These are phyloP conservation scores for Cyclopterus lumpus DNA, from an alignment of 2,797 vertebrate species.

Conservation along the genomic window DNA sequence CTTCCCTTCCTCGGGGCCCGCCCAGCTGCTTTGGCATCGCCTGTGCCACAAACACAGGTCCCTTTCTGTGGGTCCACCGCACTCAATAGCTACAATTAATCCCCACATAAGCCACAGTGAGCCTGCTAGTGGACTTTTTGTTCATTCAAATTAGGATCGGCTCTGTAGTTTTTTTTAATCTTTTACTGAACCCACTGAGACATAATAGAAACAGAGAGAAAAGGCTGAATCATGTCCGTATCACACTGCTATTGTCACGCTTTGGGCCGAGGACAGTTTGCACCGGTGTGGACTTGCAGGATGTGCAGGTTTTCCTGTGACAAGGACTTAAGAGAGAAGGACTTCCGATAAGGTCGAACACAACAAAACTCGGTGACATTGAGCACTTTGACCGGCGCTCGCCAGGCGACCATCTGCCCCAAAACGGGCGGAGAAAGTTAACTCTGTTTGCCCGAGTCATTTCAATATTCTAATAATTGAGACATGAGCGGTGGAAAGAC, in stretches of 20 bases:
- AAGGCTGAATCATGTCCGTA: constrained; percentile 22
- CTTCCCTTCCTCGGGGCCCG: constrained; percentile 47
- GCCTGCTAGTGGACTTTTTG: constrained; percentile 61
- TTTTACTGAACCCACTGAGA: constrained; percentile 31
- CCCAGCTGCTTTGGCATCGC: constrained; percentile 78
- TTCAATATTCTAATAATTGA: constrained; percentile 68
- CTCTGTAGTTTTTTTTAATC: constrained; percentile 21
- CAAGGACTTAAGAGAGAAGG: constrained; percentile 41
- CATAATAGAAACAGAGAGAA: constrained; percentile 36
- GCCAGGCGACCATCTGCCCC: constrained; percentile 58
- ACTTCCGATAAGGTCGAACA: constrained; percentile 28
- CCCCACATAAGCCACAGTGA: constrained; percentile 60
- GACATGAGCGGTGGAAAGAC: constrained; percentile 47
- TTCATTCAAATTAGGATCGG: constrained; percentile 47
- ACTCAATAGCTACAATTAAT: constrained; percentile 76
- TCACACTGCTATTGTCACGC: constrained; percentile 13
- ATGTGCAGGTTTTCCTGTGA: constrained; percentile 28
- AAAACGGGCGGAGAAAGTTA: constrained; percentile 34
- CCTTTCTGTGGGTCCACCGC: constrained; percentile 63
- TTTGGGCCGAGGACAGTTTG: constrained; percentile 33
- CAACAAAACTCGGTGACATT: constrained; percentile 35
- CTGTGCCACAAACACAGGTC: constrained; percentile 67
- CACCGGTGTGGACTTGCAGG: constrained; percentile 12
- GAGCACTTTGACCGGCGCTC: constrained; percentile 47
- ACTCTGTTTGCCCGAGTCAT: constrained; percentile 33